A percentile compares a stretch with the other conserved stretches of the same genome.
phyloP scores from a whole-genome alignment of 2,113 vertebrate genomes.

The Macquaria australasica region DNA sequence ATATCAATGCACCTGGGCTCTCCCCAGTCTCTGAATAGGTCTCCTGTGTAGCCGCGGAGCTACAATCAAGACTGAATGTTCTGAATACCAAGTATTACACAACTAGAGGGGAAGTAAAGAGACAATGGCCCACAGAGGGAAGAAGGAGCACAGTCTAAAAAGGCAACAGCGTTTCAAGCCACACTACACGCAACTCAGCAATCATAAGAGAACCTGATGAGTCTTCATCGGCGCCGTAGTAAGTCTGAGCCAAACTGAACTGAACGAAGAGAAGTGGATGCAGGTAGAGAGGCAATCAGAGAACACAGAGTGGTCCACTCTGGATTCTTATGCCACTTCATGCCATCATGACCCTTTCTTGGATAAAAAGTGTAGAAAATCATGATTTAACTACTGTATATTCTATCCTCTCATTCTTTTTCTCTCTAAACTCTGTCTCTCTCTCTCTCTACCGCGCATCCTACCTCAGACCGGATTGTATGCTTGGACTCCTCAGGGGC shows the following conservation, averaged over 20 bases:
- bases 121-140: constrained; percentile 37
- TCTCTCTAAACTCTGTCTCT: constrained; percentile 2
- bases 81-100: constrained; percentile 58
- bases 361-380: constrained; percentile 18
- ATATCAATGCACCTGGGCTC: constrained; percentile 39
- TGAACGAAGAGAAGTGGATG: constrained; percentile 26
- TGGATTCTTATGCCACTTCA: constrained; percentile 17
- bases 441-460: constrained; percentile 12
- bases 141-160: constrained; percentile 16
- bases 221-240: constrained; percentile 33
- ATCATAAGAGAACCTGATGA: constrained; percentile 33
- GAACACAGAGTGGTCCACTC: constrained; percentile 16
- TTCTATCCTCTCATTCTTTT: constrained; percentile 15
- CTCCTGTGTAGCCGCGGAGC: constrained; percentile 33
- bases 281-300: constrained; percentile 39
- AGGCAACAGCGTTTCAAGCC: constrained; percentile 50
- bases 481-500: constrained; percentile 59
- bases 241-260: constrained; percentile 30
- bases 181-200: constrained; percentile 42
- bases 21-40: constrained; percentile 39
- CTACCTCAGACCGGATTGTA: constrained; percentile 43
- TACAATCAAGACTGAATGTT: constrained; percentile 33
- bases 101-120: constrained; percentile 34
- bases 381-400: neutral
- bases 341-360: constrained; percentile 32